Evolutionary conservation across 2,888 invertebrate genomes (phyloP), one percentile per base, ranked within the genome.

Genomic region (Pandemis heparana): DNA sequence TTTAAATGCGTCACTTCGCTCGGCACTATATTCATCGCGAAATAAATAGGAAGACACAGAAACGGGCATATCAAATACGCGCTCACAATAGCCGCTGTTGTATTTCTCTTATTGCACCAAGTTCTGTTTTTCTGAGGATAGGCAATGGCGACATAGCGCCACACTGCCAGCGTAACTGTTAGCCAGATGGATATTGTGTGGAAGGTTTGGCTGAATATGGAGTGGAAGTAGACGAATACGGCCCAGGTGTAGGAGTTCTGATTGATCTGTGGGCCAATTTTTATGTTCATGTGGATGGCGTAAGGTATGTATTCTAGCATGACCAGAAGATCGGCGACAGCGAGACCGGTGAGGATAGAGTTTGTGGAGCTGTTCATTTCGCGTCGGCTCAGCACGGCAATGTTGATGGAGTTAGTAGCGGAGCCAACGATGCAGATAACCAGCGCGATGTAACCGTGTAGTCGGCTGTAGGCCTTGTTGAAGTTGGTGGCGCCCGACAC

Each of bases 271-370:
- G 93, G 94, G 56, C 94, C 94, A 6, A 95, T 94, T 79, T 96
- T 95, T 75, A 98, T 95, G 82, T 97, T 97, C 87, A 96, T 96
- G 87, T 98, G 97, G 70, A 97, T 95, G 2, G 97, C 97, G 87
- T 97, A 98, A 0, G 99, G 98, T 77, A 99, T 97, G 89, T 99
- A 99, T 82, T 98, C 98, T 82, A 99, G 95, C 97, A 99, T 99
- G 16, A 99, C 98, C n/a, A 98, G 95, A 46, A 99, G 95, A 87
- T 99, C 99, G 16, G 99, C 98, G 9, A 98, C 96, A 0, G 99
- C 99, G 43, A 98, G 95, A 6, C 97, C 98, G 0, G 98, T 98
- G 56, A 99, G 96, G 75, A 99, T 98, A 68, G 97, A 96, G 92
- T 99, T 99, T 41, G 98, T 99, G 4, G 99, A 97, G 74, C 98